Evolutionary conservation across 2,888 invertebrate genomes (phyloP).

Genomic region (Escarpia spicata): DNA sequence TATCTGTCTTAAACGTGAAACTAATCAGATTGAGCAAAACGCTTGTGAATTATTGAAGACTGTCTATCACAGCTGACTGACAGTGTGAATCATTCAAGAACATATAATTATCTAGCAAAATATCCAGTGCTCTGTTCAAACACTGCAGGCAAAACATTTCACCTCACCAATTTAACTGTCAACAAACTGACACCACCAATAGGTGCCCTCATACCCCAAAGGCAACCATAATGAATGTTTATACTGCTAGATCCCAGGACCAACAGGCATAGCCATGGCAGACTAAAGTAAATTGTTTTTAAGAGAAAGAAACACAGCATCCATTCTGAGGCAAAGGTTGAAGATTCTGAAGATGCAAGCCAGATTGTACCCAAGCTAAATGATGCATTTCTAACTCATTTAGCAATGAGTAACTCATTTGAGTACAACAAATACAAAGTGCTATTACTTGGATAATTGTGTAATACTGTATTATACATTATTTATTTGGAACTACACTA

Average conservation of each 20-base stretch:
- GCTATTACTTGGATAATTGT: too few relatives aligned
- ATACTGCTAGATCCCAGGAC: background rate
- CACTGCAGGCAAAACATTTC: background rate
- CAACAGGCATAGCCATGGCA: background rate
- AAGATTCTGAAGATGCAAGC: background rate
- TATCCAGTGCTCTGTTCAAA: background rate
- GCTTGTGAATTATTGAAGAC: constrained; percentile 5
- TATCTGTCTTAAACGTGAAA: background rate
- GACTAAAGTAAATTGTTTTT: background rate
- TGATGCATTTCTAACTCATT: too few relatives aligned
- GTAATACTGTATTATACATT: too few relatives aligned
- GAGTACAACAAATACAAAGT: too few relatives aligned
- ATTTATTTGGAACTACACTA: too few relatives aligned
- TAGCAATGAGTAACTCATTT: too few relatives aligned
- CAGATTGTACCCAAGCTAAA: background rate
- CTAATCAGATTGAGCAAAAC: background rate
- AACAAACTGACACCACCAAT: background rate
- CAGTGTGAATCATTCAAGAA: background rate
- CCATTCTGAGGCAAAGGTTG: background rate
- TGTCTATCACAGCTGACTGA: background rate
- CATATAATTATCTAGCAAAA: background rate
- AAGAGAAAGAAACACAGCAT: background rate
- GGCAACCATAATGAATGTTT: background rate
- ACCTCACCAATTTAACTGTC: background rate
- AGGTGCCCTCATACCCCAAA: background rate